Evolutionary conservation across 92 coral and sea anemone species (phyloP).

Genomic region (Isaurus tuberculatus): DNA sequence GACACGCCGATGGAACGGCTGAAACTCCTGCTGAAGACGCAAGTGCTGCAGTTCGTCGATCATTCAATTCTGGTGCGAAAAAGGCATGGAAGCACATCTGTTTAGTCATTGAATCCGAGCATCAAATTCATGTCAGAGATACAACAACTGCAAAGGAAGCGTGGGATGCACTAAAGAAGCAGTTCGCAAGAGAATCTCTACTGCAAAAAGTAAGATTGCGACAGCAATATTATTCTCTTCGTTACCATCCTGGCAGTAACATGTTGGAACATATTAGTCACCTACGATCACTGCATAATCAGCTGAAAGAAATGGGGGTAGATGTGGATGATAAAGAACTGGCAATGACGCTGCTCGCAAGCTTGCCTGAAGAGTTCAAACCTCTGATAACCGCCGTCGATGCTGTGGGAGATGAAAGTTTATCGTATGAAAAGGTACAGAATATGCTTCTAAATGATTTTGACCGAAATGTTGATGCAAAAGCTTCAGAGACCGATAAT

Average conservation of each 20-base stretch:
- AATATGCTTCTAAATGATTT: slow-evolving; percentile 44
- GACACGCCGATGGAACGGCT: not conserved
- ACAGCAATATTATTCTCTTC: slow-evolving; percentile 42
- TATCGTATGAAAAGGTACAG: slow-evolving; percentile 42
- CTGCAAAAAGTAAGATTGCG: slow-evolving; percentile 46
- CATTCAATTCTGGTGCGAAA: not conserved
- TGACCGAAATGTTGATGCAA: slow-evolving; percentile 33
- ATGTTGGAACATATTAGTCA: slow-evolving; percentile 44
- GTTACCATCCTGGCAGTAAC: not conserved
- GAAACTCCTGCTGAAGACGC: too few relatives aligned
- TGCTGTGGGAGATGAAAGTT: slow-evolving; percentile 51
- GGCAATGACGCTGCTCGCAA: slow-evolving; percentile 39
- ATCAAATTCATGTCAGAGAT: slow-evolving; percentile 34
- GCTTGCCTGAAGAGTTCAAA: slow-evolving; percentile 51
- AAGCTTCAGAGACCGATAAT: slow-evolving; percentile 7
- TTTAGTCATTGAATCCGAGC: slow-evolving; percentile 2
- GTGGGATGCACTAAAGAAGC: slow-evolving; percentile 36
- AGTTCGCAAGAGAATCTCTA: slow-evolving; percentile 41
- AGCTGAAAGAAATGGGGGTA: slow-evolving; percentile 44
- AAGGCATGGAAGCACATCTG: slow-evolving; percentile 39
- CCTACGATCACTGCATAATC: slow-evolving; percentile 34
- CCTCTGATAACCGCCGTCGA: slow-evolving; percentile 45
- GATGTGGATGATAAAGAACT: slow-evolving; percentile 42
- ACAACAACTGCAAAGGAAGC: slow-evolving; percentile 39
- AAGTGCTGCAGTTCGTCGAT: too few relatives aligned